Evolutionary conservation across 2,797 vertebrate species (phyloP).

Genomic region (Carduelis carduelis): DNA sequence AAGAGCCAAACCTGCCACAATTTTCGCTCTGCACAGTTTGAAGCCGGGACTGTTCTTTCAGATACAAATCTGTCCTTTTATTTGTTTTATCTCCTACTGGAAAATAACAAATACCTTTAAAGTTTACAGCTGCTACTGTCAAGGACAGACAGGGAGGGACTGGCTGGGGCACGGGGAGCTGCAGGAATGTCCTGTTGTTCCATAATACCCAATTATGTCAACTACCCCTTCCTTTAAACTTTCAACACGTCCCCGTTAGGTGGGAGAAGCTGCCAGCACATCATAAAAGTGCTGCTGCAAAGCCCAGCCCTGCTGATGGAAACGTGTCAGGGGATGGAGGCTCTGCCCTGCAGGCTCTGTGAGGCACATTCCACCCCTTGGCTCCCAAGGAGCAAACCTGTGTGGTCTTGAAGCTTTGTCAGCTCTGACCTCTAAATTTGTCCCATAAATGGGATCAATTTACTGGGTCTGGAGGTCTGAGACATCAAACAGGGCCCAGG

Average conservation of each 20-base stretch:
- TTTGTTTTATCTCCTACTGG: not conserved
- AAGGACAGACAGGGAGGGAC: not conserved
- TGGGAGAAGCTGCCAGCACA: constrained; percentile 6
- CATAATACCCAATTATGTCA: not conserved
- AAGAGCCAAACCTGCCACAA: not conserved
- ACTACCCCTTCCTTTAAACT: not conserved
- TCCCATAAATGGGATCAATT: constrained; percentile 36
- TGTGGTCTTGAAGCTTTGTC: constrained; percentile 49
- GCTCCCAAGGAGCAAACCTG: not conserved
- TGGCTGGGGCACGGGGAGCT: not conserved
- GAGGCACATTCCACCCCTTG: not conserved
- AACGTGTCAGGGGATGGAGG: constrained; percentile 10
- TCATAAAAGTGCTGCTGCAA: not conserved
- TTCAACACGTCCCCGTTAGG: not conserved
- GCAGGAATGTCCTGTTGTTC: not conserved
- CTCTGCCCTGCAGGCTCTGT: not conserved
- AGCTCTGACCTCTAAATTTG: constrained; percentile 50
- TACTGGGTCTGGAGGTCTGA: not conserved
- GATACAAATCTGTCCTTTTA: not conserved
- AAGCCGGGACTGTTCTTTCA: not conserved
- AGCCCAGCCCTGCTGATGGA: constrained; percentile 40
- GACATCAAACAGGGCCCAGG: not conserved
- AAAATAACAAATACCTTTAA: not conserved
- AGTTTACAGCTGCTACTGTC: not conserved
- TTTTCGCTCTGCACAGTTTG: not conserved